Evolutionary conservation across 2,113 vertebrate species (phyloP), one percentile per base, ranked within the genome.

Genomic region (Aldabrachelys gigantea): DNA sequence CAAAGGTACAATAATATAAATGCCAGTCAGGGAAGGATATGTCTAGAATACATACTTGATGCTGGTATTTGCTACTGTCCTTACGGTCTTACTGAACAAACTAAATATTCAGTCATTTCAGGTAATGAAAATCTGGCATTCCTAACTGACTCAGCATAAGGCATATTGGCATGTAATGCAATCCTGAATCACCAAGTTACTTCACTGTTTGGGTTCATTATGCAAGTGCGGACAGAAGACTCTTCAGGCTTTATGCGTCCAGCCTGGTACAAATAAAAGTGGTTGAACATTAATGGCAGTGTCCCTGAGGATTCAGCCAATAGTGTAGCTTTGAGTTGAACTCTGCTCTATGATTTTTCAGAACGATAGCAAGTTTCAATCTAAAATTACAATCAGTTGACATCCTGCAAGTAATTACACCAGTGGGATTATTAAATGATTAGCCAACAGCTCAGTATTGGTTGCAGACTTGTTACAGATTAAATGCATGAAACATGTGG

Each of bases 121-220:
- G 98, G 98, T 85, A 98, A 99, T 98, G 96, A 97, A 89, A 98
- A 99, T 62, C 89, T 98, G 44, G 98, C 97, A 4, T 98, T 98
- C 89, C 94, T 98, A 95, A 98, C 99, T 94, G 98, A 98, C 96
- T 98, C 98, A 53, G 96, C 97, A 92, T 95, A 97, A 59, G 98
- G 98, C 78, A 98, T 98, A 97, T 98, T 98, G 75, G 98, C 96
- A 4, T 98, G 98, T 88, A 99, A 98, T 76, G 96, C 96, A 84
- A 91, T 98, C 65, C 97, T 99, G 94, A 98, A 99, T 97, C 98
- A 98, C 8, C 97, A 98, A 97, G 98, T 99, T 96, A 97, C 97
- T 89, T 97, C 95, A 6, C 98, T 97, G 52, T 98, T 98, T 97
- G 98, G 97, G 98, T 98, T 97, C n/a, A 83, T 76, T 72, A 78